phyloP scores from a whole-genome alignment of 2,888 invertebrate genomes.

The Exocentrus adspersus region DNA sequence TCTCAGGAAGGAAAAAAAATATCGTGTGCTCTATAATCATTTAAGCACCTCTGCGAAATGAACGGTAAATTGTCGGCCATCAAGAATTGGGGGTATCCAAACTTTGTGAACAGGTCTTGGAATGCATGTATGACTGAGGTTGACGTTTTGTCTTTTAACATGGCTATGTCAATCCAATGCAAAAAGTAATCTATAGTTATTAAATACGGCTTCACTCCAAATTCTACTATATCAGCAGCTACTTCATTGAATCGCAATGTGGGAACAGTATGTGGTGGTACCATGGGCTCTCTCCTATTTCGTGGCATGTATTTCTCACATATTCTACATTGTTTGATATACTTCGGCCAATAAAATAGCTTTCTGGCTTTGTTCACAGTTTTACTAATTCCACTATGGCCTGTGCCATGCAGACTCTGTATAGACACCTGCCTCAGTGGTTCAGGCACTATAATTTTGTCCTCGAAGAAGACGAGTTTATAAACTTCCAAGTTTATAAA shows the following conservation, averaged over 20 bases:
- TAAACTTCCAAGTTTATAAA: too few relatives aligned
- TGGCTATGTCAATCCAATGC: slow-evolving; percentile 40
- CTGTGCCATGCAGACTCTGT: slow-evolving; percentile 10
- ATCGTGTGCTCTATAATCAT: slow-evolving; percentile 39
- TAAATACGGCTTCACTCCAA: slow-evolving; percentile 35
- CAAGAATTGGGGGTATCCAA: slow-evolving; percentile 48
- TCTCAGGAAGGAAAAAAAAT: too few relatives aligned
- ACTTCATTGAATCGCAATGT: slow-evolving; percentile 42
- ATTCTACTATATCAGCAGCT: slow-evolving; percentile 39
- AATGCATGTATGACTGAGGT: slow-evolving; percentile 38
- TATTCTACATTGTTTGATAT: slow-evolving; percentile 36
- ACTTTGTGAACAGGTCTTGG: slow-evolving; percentile 41
- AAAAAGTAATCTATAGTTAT: slow-evolving; percentile 43
- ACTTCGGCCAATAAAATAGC: slow-evolving; percentile 15
- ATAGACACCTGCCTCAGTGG: not conserved
- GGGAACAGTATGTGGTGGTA: slow-evolving; percentile 40
- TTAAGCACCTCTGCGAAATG: slow-evolving; percentile 35
- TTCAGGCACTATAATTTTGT: slow-evolving; percentile 7
- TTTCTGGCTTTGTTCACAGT: slow-evolving; percentile 15
- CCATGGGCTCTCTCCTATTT: slow-evolving; percentile 40
- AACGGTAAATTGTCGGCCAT: slow-evolving; percentile 46
- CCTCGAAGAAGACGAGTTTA: slow-evolving; percentile 2
- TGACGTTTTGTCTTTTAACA: slow-evolving; percentile 38
- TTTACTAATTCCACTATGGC: slow-evolving; percentile 9
- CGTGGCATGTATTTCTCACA: slow-evolving; percentile 31